Conservation (phyloP, 2,113 vertebrate genomes). For the Ammodytes marinus region DNA sequence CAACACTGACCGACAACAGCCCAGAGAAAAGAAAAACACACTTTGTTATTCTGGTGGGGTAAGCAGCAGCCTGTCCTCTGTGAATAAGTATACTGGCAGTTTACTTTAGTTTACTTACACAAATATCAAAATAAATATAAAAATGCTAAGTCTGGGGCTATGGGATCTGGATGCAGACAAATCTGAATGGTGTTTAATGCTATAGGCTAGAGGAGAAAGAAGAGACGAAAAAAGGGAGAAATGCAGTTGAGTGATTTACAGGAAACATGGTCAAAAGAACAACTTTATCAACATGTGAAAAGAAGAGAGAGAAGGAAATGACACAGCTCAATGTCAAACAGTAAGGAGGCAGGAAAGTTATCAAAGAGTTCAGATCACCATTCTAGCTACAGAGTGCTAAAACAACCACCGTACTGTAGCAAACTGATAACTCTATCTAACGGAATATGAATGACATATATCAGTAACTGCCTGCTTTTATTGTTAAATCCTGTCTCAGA, state of each 20-base stretch:
- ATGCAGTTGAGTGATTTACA: slow-evolving; percentile 33
- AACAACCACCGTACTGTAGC: neutral
- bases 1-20: slow-evolving; percentile 49
- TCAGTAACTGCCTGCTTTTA: neutral
- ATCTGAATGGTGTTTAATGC: slow-evolving; percentile 51
- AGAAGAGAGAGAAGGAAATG: neutral
- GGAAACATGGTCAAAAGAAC: slow-evolving; percentile 53
- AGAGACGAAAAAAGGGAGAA: neutral
- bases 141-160: slow-evolving; percentile 44
- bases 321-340: slow-evolving; percentile 15
- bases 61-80: slow-evolving; percentile 35
- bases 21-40: slow-evolving; percentile 27
- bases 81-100: slow-evolving; percentile 40
- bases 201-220: slow-evolving; percentile 33
- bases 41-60: slow-evolving; percentile 16
- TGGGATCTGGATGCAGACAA: slow-evolving; percentile 51
- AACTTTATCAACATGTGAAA: slow-evolving; percentile 26
- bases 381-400: neutral
- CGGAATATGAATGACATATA: neutral
- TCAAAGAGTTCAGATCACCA: neutral
- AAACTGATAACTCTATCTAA: neutral
- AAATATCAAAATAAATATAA: slow-evolving; percentile 60
- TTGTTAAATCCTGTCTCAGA: neutral
- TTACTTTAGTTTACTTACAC: slow-evolving; percentile 41
- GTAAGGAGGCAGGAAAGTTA: neutral